These are phyloP conservation scores for Philotrypesis tridentata DNA, from an alignment of 1,140 invertebrate species.

Conservation along the genomic window DNA sequence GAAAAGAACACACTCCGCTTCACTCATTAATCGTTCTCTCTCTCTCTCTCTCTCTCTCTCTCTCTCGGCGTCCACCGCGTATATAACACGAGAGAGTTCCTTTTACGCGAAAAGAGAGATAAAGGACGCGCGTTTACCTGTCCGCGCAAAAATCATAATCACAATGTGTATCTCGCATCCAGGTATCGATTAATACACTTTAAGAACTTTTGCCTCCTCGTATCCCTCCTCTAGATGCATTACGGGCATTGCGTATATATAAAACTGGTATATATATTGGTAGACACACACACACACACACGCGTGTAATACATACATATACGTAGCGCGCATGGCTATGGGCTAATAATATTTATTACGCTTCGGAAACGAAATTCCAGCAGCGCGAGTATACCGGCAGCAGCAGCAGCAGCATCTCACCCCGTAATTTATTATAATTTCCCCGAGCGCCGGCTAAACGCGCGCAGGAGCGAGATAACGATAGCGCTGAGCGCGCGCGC, in stretches of 20 bases:
- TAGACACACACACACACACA: no score
- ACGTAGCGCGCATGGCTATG: not conserved
- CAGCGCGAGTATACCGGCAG: conserved; percentile 1
- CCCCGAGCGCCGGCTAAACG: conserved; percentile 1
- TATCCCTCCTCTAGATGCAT: not conserved
- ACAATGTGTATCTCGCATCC: conserved; percentile 43
- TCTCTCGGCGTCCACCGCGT: not conserved
- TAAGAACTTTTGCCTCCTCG: conserved; percentile 12
- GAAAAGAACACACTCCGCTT: no score
- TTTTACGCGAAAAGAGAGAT: no score
- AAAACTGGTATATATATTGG: no score
- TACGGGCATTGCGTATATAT: not conserved
- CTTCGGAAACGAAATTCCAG: conserved; percentile 36
- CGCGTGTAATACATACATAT: no score
- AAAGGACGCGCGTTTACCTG: not conserved
- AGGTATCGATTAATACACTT: conserved; percentile 45
- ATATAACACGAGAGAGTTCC: no score
- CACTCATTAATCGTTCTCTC: conserved; percentile 33
- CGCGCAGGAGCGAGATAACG: not conserved
- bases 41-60: no score
- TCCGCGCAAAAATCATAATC: conserved; percentile 41
- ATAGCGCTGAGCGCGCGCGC: not conserved
- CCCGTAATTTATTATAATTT: conserved; percentile 52
- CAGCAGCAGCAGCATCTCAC: conserved; percentile 14
- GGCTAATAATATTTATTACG: conserved; percentile 49